Evolutionary conservation across 2,797 vertebrate genomes (phyloP).

Genomic region (Siniperca obscura): DNA sequence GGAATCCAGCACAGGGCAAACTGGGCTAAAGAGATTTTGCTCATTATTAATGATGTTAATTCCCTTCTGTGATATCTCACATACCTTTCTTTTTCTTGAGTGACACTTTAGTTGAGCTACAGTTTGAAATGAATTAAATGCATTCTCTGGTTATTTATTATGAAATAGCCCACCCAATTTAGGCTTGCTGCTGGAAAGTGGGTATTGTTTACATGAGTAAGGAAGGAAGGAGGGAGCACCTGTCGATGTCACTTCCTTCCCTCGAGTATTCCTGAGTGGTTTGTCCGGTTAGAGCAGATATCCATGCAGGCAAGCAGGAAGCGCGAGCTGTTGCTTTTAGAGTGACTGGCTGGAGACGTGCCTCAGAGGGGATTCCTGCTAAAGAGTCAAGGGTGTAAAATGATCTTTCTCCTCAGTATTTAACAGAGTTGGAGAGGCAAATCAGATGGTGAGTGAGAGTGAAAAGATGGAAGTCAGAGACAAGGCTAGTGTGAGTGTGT

Average conservation of each 20-base stretch:
- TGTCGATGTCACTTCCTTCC: slow-evolving; percentile 87
- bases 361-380: slow-evolving; percentile 66
- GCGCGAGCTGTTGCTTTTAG: slow-evolving; percentile 66
- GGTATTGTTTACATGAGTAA: slow-evolving; percentile 84
- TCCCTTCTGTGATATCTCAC: neutral
- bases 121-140: slow-evolving; percentile 15
- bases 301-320: slow-evolving; percentile 68
- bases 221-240: slow-evolving; percentile 83
- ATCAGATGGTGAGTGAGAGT: slow-evolving; percentile 57
- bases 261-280: slow-evolving; percentile 68
- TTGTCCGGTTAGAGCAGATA: slow-evolving; percentile 72
- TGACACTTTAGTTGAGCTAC: slow-evolving; percentile 12
- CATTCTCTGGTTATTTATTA: neutral
- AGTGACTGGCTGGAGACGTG: slow-evolving; percentile 53
- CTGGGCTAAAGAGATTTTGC: slow-evolving; percentile 34
- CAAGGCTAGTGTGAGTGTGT: slow-evolving; percentile 40
- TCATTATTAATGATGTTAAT: slow-evolving; percentile 49
- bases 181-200: slow-evolving; percentile 31
- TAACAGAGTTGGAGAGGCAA: slow-evolving; percentile 50
- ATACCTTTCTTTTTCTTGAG: slow-evolving; percentile 5
- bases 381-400: slow-evolving; percentile 66
- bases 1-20: slow-evolving; percentile 39
- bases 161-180: slow-evolving; percentile 17
- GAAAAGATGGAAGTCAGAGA: slow-evolving; percentile 62
- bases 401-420: slow-evolving; percentile 61